Conservation (phyloP, 2,888 invertebrate genomes). For the Anoplius nigerrimus region DNA sequence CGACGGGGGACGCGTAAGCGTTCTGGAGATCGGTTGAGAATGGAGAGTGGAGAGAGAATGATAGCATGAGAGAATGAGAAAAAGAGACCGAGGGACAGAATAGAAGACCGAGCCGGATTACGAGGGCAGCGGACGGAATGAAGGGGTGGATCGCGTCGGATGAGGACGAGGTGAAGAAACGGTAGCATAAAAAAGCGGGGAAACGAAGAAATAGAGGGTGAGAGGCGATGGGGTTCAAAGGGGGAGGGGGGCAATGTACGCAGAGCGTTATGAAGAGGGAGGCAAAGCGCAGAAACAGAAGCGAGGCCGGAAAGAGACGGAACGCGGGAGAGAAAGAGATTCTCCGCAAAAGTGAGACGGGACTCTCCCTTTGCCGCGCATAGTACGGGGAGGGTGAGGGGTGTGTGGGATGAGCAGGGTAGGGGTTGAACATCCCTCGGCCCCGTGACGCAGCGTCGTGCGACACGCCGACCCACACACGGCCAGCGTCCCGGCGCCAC, state of each 20-base stretch:
- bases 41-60: slow-evolving; percentile 15
- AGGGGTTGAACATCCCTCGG: slow-evolving; percentile 2
- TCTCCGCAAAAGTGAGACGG: neutral
- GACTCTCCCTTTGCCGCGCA: neutral
- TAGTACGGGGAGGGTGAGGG: neutral
- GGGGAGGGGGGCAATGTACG: neutral
- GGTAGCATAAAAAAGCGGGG: neutral
- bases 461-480: slow-evolving; percentile 25
- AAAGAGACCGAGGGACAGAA: no score
- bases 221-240: no score
- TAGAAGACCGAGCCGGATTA: neutral
- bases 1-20: no score
- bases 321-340: slow-evolving; percentile 12
- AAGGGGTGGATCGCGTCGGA: neutral
- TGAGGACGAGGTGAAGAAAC: slow-evolving; percentile 2
- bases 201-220: slow-evolving; percentile 12
- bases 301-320: neutral
- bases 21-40: no score
- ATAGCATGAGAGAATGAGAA: no score
- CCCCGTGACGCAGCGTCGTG: slow-evolving; percentile 20
- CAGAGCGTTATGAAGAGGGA: no score
- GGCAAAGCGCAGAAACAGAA: slow-evolving; percentile 3
- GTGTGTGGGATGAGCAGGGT: neutral
- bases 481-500: slow-evolving; percentile 12
- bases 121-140: neutral